phyloP scores from a whole-genome alignment of 1,140 invertebrate species.

The Neodiprion pinetum region DNA sequence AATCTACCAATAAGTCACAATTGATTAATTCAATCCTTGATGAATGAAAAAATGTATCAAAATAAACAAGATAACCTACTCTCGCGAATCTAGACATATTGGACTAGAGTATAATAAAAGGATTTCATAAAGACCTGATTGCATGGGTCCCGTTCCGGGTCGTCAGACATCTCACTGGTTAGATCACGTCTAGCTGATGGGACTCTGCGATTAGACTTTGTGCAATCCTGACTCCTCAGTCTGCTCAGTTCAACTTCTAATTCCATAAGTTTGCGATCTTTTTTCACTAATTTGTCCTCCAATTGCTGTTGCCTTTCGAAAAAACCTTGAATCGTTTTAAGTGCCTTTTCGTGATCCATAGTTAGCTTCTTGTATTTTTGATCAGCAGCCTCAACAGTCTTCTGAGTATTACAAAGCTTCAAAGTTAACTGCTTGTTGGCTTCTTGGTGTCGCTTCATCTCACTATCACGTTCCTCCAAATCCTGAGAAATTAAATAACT shows the following conservation, averaged over 20 bases:
- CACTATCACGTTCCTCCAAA: conserved; percentile 43
- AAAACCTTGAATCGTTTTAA: conserved; percentile 56
- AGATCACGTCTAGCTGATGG: conserved; percentile 34
- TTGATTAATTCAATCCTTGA: background rate
- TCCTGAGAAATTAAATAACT: conserved; percentile 37
- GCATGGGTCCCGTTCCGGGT: conserved; percentile 45
- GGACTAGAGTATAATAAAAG: conserved; percentile 19
- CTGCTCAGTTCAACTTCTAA: conserved; percentile 49
- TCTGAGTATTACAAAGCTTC: conserved; percentile 48
- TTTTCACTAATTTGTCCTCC: conserved; percentile 43
- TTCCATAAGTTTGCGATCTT: conserved; percentile 47
- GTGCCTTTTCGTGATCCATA: conserved; percentile 47
- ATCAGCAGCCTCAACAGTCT: conserved; percentile 36
- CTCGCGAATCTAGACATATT: conserved; percentile 24
- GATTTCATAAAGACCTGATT: conserved; percentile 51
- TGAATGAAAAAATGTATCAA: conserved; percentile 19
- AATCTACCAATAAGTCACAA: background rate
- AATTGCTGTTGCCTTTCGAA: conserved; percentile 47
- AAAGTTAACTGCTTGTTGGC: conserved; percentile 48
- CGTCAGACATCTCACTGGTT: conserved; percentile 36
- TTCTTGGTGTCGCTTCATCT: conserved; percentile 41
- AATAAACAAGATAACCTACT: conserved; percentile 13
- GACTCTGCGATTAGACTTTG: conserved; percentile 26
- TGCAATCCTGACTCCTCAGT: conserved; percentile 24
- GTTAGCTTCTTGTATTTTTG: conserved; percentile 50